A percentile compares a stretch with the other conserved stretches of the same genome.
Evolutionary conservation across 2,888 invertebrate species (phyloP).

Genomic region (Melikaiella ostensackeni): DNA sequence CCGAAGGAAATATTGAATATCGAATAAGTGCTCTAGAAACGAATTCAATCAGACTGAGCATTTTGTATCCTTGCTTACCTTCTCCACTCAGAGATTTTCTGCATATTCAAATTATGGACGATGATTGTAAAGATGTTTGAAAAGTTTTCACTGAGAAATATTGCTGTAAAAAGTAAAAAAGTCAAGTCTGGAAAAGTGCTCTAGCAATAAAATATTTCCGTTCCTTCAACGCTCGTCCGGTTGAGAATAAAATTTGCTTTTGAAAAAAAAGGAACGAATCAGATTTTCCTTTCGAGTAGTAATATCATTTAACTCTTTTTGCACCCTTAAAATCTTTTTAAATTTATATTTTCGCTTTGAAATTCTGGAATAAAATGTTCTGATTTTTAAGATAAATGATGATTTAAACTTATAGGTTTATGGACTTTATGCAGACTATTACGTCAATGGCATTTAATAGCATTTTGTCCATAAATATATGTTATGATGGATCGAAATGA

Average conservation of each 20-base stretch:
- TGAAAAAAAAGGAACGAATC: not conserved
- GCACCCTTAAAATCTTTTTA: too few relatives aligned
- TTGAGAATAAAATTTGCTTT: not conserved
- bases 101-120: conserved; percentile 23
- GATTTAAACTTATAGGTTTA: too few relatives aligned
- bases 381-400: not conserved
- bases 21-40: conserved; percentile 52
- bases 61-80: conserved; percentile 44
- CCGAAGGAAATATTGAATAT: conserved; percentile 56
- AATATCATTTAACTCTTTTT: too few relatives aligned
- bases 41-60: conserved; percentile 55
- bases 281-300: too few relatives aligned
- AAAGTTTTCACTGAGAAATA: conserved; percentile 14
- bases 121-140: conserved; percentile 22
- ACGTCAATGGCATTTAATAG: conserved; percentile 2
- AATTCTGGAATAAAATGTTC: too few relatives aligned
- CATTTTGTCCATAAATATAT: conserved; percentile 5
- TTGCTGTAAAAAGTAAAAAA: conserved; percentile 14
- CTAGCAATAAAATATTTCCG: conserved; percentile 10
- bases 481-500: not conserved
- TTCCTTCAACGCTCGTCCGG: not conserved
- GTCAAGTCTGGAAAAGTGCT: conserved; percentile 11
- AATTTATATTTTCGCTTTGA: too few relatives aligned
- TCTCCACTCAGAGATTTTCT: not conserved
- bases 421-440: not conserved